phyloP scores from a whole-genome alignment of 1,140 invertebrate species.

The Sminthurinus signatus region DNA sequence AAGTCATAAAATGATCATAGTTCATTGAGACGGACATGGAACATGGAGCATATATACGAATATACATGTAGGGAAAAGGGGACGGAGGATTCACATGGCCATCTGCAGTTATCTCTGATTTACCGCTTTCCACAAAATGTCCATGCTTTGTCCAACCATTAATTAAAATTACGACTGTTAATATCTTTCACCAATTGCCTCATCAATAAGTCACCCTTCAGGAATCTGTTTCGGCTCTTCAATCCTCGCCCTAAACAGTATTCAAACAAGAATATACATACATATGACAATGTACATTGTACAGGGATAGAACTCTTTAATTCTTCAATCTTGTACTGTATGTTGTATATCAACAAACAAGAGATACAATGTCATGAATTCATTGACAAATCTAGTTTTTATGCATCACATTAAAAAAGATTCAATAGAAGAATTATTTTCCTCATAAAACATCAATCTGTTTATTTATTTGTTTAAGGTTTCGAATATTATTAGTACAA shows the following conservation, averaged over 20 bases:
- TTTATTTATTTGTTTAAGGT: no score
- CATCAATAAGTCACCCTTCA: constrained; percentile 31
- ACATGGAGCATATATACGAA: constrained; percentile 34
- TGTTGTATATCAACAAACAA: no score
- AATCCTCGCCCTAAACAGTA: constrained; percentile 21
- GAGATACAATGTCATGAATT: no score
- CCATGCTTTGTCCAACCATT: constrained; percentile 27
- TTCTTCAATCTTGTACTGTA: not conserved
- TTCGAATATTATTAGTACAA: no score
- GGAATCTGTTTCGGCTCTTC: constrained; percentile 11
- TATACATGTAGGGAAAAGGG: no score
- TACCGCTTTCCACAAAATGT: constrained; percentile 22
- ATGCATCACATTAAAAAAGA: no score
- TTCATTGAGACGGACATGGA: constrained; percentile 27
- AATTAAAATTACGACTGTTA: constrained; percentile 36
- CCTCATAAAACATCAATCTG: no score
- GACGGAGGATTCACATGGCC: constrained; percentile 27
- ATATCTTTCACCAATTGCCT: constrained; percentile 29
- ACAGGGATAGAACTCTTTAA: constrained; percentile 6
- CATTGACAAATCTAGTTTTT: no score
- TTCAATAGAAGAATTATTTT: no score
- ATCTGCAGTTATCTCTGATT: constrained; percentile 35
- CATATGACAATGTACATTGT: constrained; percentile 20
- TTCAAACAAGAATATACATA: no score
- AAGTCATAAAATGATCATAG: constrained; percentile 39